These are phyloP conservation scores for Diachasmimorpha longicaudata DNA, from an alignment of 1,140 invertebrate species.

Conservation along the genomic window DNA sequence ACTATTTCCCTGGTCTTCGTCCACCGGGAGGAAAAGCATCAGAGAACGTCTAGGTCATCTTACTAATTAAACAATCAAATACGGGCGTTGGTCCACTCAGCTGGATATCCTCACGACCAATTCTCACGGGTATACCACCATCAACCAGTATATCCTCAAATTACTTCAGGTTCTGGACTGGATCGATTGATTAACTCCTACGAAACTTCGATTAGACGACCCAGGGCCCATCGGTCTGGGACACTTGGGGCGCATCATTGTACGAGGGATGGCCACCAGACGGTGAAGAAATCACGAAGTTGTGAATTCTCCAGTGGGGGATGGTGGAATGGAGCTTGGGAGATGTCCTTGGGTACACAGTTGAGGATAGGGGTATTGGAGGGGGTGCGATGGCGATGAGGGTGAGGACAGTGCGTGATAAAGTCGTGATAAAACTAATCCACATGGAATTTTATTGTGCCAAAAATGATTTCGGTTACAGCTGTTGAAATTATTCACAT, in stretches of 20 bases:
- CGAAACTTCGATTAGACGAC: slow-evolving; percentile 53
- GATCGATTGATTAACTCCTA: slow-evolving; percentile 56
- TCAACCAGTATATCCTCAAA: slow-evolving; percentile 27
- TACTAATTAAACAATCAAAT: slow-evolving; percentile 66
- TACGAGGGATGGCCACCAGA: background rate
- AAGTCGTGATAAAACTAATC: background rate
- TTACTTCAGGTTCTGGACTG: slow-evolving; percentile 7
- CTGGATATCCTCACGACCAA: slow-evolving; percentile 43
- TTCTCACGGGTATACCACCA: slow-evolving; percentile 10
- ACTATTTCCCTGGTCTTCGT: background rate
- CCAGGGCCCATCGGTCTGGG: background rate
- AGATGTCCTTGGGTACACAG: background rate
- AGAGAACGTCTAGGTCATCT: slow-evolving; percentile 56
- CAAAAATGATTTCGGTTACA: no score
- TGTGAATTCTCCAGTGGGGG: slow-evolving; percentile 1
- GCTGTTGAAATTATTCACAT: no score
- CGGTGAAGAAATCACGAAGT: slow-evolving; percentile 24
- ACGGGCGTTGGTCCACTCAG: slow-evolving; percentile 48
- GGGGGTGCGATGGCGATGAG: background rate
- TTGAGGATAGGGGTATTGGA: background rate
- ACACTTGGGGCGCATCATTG: slow-evolving; percentile 7
- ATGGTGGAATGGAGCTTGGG: background rate
- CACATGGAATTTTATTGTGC: no score
- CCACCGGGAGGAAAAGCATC: slow-evolving; percentile 1
- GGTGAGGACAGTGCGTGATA: background rate